Evolutionary conservation across 2,113 vertebrate genomes (phyloP), one percentile per base, ranked within the genome.

Genomic region (Murina feae): DNA sequence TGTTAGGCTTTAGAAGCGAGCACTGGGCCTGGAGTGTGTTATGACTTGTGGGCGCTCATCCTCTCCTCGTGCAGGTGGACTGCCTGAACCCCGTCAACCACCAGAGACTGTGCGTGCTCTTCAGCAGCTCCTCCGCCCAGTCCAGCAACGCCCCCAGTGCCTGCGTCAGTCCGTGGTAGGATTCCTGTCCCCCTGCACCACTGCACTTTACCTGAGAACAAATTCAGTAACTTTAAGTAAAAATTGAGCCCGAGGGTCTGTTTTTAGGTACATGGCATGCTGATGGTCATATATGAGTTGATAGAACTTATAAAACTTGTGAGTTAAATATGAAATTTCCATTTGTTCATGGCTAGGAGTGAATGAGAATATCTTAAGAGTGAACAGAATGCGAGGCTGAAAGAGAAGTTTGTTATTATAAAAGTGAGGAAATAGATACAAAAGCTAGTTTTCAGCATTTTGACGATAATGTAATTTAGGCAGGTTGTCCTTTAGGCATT

Each of bases 161-260:
- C 97, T 99, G 99, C 37, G 99, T 99, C 98, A 99, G 99, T 91
- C 99, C 99, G 0, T 99, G 99, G 99, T 99, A 98, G 97, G 97
- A 87, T 47, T 93, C 76, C 49, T 51, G 44, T 51, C 28, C 32
- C 32, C 30, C 2, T 51, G 12, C 1, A 1, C 63, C 65, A 0
- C 32, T 72, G 16, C 1, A 30, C 68, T 58, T 65, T 39, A 25
- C 63, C 86, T 47, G 8, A 25, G 65, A 78, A 49, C 63, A 81
- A 88, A 63, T 82, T 55, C 65, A 88, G 20, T 35, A 75, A 37
- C 65, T 79, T 44, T 2, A 82, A 35, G 68, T 58, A 8, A 69
- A 23, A 71, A 37, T 55, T 20, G 2, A 47, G 39, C 17, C 35
- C 5, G 44, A 55, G 17, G 23, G 32, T 72, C 35, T 91, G 37